Evolutionary conservation across 2,797 vertebrate species (phyloP).

Genomic region (Ctenosaura bakeri): DNA sequence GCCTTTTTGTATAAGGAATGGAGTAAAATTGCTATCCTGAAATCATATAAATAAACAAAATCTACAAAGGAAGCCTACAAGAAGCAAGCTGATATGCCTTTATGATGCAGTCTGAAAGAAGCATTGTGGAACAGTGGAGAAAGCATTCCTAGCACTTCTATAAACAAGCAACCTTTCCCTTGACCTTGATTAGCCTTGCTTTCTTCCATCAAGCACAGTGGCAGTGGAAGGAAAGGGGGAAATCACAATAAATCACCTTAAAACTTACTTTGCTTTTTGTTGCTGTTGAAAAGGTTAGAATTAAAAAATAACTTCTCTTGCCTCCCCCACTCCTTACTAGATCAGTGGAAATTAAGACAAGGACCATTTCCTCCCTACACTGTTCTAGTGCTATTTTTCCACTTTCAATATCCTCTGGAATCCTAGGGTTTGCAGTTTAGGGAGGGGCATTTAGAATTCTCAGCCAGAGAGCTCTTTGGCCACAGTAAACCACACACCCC

Average conservation of each 20-base stretch:
- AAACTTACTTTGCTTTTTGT: not conserved
- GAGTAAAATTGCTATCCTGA: not conserved
- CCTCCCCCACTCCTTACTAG: not conserved
- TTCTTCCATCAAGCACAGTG: not conserved
- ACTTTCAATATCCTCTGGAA: too few relatives aligned
- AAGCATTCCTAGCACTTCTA: not conserved
- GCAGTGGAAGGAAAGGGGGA: not conserved
- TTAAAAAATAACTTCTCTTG: not conserved
- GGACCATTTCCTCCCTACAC: too few relatives aligned
- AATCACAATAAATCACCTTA: not conserved
- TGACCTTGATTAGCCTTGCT: not conserved
- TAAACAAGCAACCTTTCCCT: not conserved
- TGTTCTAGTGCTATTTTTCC: too few relatives aligned
- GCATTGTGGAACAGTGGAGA: not conserved
- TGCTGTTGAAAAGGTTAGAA: not conserved
- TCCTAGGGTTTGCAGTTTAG: too few relatives aligned
- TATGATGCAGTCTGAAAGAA: not conserved
- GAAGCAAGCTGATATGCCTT: not conserved
- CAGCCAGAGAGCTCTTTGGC: too few relatives aligned
- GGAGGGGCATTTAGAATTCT: too few relatives aligned
- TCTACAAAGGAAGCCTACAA: not conserved
- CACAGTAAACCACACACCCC: too few relatives aligned
- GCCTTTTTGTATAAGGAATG: not conserved
- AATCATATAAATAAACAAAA: not conserved
- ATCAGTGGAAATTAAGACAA: not conserved